Evolutionary conservation across 2,797 vertebrate species (phyloP), one percentile per base, ranked within the genome.

Genomic region (Lacerta bilineata): DNA sequence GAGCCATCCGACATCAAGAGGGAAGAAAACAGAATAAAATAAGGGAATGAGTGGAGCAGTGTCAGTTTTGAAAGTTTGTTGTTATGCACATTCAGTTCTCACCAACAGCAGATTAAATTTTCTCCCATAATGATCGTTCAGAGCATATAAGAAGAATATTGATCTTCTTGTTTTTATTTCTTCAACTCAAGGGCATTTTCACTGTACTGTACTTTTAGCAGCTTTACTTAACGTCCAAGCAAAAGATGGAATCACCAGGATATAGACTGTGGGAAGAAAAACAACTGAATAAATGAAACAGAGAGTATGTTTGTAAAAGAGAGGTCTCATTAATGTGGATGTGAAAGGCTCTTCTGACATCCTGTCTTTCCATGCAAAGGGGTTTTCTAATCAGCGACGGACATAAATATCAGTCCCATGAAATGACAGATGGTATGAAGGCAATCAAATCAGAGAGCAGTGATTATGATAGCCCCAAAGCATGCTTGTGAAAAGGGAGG

Each of bases 381-480:
- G 8, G 68, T 82, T 83, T 77, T 55, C 50, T 77, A 29, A 75
- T 46, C 72, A 46, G 59, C 59, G 50, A 66, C 13, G 8, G 36
- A 71, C 68, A 77, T 36, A 75, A 64, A 76, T 75, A 36, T 55
- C 61, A 83, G 41, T 80, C 43, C 71, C n/a, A 50, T 75, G 59
- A 75, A 76, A 17, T 64, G 55, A 82, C 69, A 81, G 55, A 25
- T 68, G 43, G 39, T 80, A 88, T n/a, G 33, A 77, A 69, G 46
- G 5, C 33, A 77, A 71, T 83, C 33, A 15, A 41, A 43, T 46
- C 29, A 25, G 11, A 59, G 33, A 27, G 39, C 39, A 29, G 68
- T 13, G 46, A 87, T 46, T 46, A 27, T 76, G 23, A 11, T 10
- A 59, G 66, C 46, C 64, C 55, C 33, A 43, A n/a, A 25, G 46